These are phyloP conservation scores for Lasioglossum oenotherae DNA, from an alignment of 2,888 invertebrate species.

Conservation along the genomic window DNA sequence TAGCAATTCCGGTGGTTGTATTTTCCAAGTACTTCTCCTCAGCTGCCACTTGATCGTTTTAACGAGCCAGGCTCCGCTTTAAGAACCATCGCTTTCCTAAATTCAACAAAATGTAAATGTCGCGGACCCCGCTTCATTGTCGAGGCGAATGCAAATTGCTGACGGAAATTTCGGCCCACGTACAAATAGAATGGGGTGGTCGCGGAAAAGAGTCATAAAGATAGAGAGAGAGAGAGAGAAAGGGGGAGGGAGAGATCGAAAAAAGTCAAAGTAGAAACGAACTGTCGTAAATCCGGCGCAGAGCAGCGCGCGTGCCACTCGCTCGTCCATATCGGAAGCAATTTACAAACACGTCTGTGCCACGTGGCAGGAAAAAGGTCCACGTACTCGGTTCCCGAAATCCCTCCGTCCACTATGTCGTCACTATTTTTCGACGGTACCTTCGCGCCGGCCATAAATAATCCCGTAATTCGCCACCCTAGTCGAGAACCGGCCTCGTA, in stretches of 20 bases:
- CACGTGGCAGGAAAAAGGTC: slow-evolving; percentile 74
- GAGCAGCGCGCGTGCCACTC: slow-evolving; percentile 54
- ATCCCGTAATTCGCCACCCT: slow-evolving; percentile 68
- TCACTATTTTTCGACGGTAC: slow-evolving; percentile 61
- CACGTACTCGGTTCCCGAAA: slow-evolving; percentile 5
- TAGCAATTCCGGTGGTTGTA: not conserved
- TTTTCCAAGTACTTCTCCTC: not conserved
- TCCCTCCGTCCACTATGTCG: slow-evolving; percentile 38
- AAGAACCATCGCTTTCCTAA: slow-evolving; percentile 18
- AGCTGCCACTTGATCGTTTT: not conserved
- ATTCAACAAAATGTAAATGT: slow-evolving; percentile 29
- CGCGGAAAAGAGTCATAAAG: not conserved
- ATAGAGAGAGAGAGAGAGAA: not conserved
- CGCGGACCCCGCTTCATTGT: slow-evolving; percentile 18
- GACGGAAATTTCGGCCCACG: slow-evolving; percentile 33
- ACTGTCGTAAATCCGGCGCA: slow-evolving; percentile 61
- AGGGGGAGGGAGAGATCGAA: not conserved
- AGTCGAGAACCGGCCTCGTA: slow-evolving; percentile 54
- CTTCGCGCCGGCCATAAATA: slow-evolving; percentile 68
- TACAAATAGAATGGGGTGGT: not conserved
- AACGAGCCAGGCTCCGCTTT: not conserved
- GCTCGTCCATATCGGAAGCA: slow-evolving; percentile 75
- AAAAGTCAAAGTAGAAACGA: slow-evolving; percentile 38
- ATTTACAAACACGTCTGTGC: slow-evolving; percentile 74
- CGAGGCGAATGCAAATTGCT: slow-evolving; percentile 17